phyloP scores from a whole-genome alignment of 2,888 invertebrate species.

The Synergus japonicus region DNA sequence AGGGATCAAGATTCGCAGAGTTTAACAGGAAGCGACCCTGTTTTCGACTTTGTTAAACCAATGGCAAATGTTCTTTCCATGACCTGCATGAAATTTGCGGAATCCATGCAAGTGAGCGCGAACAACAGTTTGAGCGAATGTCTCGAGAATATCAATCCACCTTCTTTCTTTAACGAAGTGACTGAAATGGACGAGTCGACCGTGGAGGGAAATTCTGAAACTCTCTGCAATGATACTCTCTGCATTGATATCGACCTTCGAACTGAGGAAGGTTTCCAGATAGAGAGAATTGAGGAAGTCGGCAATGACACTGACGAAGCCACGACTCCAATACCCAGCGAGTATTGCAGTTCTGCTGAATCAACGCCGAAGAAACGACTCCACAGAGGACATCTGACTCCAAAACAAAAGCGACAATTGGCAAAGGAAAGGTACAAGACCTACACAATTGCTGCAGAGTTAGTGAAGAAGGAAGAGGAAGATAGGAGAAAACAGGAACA shows the following conservation, averaged over 20 bases:
- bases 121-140: constrained; percentile 80
- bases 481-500: constrained; percentile 63
- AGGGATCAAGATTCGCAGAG: constrained; percentile 77
- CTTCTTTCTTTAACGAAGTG: constrained; percentile 85
- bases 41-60: constrained; percentile 82
- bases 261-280: constrained; percentile 68
- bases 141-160: constrained; percentile 85
- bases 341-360: constrained; percentile 83
- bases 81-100: constrained; percentile 73
- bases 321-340: constrained; percentile 84
- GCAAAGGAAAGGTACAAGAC: constrained; percentile 90
- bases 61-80: constrained; percentile 78
- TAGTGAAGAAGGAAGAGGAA: constrained; percentile 77
- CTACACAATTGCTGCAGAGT: constrained; percentile 86
- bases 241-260: constrained; percentile 79
- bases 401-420: constrained; percentile 87
- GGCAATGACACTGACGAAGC: constrained; percentile 82
- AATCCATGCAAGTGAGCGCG: constrained; percentile 74
- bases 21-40: constrained; percentile 71
- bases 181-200: constrained; percentile 80
- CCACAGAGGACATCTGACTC: constrained; percentile 80
- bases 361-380: constrained; percentile 84
- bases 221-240: constrained; percentile 78
- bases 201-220: constrained; percentile 75
- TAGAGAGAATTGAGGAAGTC: constrained; percentile 71